Base-by-base conservation (phyloP, 2,797 vertebrate species). In the Sebastes cheni region DNA sequence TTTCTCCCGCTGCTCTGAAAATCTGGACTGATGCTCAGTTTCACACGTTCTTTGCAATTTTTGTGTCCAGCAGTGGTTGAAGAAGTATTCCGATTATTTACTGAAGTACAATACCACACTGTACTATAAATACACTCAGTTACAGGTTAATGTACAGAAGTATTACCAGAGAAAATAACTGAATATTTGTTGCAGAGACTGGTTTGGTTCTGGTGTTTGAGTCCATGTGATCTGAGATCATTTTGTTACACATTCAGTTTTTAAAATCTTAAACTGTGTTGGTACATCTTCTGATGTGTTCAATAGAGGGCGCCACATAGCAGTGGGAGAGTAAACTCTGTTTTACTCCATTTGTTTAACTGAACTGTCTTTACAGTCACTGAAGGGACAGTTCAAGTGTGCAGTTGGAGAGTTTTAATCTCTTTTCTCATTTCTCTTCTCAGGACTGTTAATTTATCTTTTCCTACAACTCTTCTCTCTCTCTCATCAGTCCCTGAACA, bases 301-400 rank as follows among this genome's bases (percentile, higher is more conserved):
- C 86, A 82, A 76, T 60, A 77, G 82, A 75, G 77, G 86, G 82
- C 70, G 30, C 59, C 82, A 84, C 55, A 73, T 0, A 27, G 67
- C 64, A 72, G 67, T 3, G n/a, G 52, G 42, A 65, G 12, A 22
- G 13, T 0, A 1, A 27, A 10, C 14, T 27, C 13, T 25, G 22
- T 13, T 54, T 11, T 20, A 0, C n/a, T 39, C 20, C 2, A 13
- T 2, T 12, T n/a, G 12, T 27, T 55, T 4, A 27, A 46, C 20
- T n/a, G 11, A 50, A 18, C 39, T 29, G 14, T 6, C 46, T 50
- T 50, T 18, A 50, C 2, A 6, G n/a, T 27, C 55, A 50, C 29
- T 67, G 36, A 16, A 56, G 30, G 8, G 13, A 20, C 6, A 16
- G 20, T 14, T 54, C 12, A 16, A 3, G 36, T 39, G 36, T 39